Evolutionary conservation across 2,888 invertebrate species (phyloP).

Genomic region (Flexamia atlantica): DNA sequence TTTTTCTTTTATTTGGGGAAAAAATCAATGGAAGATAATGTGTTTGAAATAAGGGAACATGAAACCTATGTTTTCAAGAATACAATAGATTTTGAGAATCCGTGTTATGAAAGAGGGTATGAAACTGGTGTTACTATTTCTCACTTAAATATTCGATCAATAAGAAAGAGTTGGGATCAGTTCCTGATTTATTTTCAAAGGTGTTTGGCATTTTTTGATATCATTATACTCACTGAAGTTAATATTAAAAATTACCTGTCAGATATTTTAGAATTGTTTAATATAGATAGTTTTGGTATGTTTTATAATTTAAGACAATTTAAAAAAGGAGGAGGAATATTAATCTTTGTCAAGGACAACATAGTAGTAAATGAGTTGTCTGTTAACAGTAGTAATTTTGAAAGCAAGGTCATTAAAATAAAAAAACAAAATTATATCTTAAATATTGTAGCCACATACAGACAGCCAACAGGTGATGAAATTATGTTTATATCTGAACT

Average conservation of each 20-base stretch:
- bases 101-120: not conserved
- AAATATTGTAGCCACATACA: too few relatives aligned
- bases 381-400: too few relatives aligned
- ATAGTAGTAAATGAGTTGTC: too few relatives aligned
- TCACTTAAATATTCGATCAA: not conserved
- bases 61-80: not conserved
- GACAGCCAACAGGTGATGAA: too few relatives aligned
- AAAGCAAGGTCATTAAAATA: too few relatives aligned
- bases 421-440: too few relatives aligned
- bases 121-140: not conserved
- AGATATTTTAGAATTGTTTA: not conserved
- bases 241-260: not conserved
- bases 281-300: not conserved
- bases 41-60: not conserved
- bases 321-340: not conserved
- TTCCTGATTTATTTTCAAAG: not conserved
- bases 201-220: conserved; percentile 1
- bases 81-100: not conserved
- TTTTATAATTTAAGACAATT: not conserved
- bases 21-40: not conserved
- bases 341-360: not conserved
- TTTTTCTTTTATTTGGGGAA: not conserved
- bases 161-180: conserved; percentile 18
- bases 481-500: too few relatives aligned
- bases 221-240: not conserved